phyloP scores from a whole-genome alignment of 1,140 invertebrate genomes.

The Hetaerina americana region DNA sequence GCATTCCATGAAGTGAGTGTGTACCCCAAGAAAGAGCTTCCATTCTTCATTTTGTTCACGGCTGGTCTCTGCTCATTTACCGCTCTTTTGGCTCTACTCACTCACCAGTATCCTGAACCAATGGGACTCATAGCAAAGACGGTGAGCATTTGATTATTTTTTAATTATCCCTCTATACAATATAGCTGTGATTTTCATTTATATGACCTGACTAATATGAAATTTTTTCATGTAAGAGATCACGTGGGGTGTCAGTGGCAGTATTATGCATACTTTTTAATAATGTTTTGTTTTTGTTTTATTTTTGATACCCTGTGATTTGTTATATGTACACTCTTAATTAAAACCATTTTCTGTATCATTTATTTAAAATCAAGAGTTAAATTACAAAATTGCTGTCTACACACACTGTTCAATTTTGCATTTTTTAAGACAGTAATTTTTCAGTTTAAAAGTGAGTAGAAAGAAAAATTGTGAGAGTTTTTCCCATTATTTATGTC shows the following conservation, averaged over 20 bases:
- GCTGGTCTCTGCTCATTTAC: conserved; percentile 88
- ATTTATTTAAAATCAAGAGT: conserved; percentile 6
- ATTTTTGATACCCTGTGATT: not conserved
- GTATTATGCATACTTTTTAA: not conserved
- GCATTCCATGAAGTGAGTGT: conserved; percentile 92
- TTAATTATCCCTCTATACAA: not conserved
- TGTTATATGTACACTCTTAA: not conserved
- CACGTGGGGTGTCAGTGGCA: not conserved
- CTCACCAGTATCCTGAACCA: conserved; percentile 88
- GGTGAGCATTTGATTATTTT: conserved; percentile 27
- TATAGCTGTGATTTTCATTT: not conserved
- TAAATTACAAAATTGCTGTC: too few relatives aligned
- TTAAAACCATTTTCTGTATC: not conserved
- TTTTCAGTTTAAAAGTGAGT: too few relatives aligned
- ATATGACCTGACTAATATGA: too few relatives aligned
- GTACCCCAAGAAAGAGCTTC: conserved; percentile 91
- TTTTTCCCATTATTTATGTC: too few relatives aligned
- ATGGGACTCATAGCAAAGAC: conserved; percentile 77
- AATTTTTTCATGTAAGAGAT: not conserved
- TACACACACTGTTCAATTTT: too few relatives aligned
- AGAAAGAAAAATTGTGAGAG: too few relatives aligned
- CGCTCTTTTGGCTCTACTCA: conserved; percentile 82
- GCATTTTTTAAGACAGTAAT: too few relatives aligned
- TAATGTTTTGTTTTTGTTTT: not conserved
- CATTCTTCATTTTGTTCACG: conserved; percentile 91